These are phyloP conservation scores for Apamea anceps DNA, from an alignment of 2,888 invertebrate genomes.

Conservation along the genomic window DNA sequence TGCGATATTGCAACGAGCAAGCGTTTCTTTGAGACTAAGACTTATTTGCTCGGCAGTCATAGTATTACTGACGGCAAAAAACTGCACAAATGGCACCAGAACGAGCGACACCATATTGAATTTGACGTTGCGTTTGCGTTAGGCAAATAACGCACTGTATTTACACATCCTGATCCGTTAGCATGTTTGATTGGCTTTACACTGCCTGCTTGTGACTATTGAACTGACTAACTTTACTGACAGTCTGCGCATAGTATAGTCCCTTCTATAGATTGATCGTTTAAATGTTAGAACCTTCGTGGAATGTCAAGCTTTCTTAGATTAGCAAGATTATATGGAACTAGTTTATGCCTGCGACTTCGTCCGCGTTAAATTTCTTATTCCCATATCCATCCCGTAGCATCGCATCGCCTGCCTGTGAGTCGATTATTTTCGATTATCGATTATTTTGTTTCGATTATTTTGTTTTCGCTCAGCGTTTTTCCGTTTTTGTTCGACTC, in stretches of 20 bases:
- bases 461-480: too few species aligned
- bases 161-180: constrained; percentile 36
- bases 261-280: neutral
- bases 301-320: constrained; percentile 1
- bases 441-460: too few species aligned
- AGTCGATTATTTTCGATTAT: too few species aligned
- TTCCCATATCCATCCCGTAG: too few species aligned
- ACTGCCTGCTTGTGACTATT: constrained; percentile 23
- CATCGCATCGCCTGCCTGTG: too few species aligned
- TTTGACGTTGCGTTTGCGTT: constrained; percentile 14
- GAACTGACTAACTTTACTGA: constrained; percentile 31
- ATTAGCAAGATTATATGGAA: neutral
- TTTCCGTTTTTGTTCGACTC: too few species aligned
- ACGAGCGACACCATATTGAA: constrained; percentile 36
- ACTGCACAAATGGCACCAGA: neutral
- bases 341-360: too few species aligned
- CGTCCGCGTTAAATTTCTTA: too few species aligned
- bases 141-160: constrained; percentile 35
- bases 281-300: neutral
- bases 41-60: neutral
- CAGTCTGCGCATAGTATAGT: neutral
- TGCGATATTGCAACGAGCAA: neutral
- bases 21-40: neutral
- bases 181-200: constrained; percentile 50
- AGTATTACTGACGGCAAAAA: neutral